Percentiles rank a stretch among this genome's conserved stretches.
Evolutionary conservation across 2,888 invertebrate species (phyloP).

Genomic region (Agrenia bidenticulata): DNA sequence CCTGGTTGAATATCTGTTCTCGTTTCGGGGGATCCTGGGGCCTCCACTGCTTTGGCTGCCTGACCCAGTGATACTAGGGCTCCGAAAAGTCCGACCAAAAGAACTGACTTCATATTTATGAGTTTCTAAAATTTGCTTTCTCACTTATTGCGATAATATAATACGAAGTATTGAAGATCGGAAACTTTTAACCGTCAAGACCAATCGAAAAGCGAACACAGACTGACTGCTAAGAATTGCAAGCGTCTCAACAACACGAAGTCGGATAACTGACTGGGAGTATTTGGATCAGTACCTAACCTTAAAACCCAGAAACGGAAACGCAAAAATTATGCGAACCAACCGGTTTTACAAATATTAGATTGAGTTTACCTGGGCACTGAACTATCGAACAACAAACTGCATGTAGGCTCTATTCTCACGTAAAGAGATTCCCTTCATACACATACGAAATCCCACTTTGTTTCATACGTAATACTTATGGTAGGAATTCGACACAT

Average conservation of each 20-base stretch:
- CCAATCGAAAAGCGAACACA: not conserved
- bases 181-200: not conserved
- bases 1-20: slow-evolving; percentile 31
- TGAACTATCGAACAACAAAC: slow-evolving; percentile 24
- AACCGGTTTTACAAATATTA: slow-evolving; percentile 41
- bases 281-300: slow-evolving; percentile 50
- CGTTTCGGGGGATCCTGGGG: slow-evolving; percentile 17
- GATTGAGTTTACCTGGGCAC: slow-evolving; percentile 21
- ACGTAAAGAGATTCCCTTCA: not conserved
- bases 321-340: slow-evolving; percentile 51
- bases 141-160: too few relatives aligned
- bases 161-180: too few relatives aligned
- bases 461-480: too few relatives aligned
- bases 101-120: slow-evolving; percentile 37
- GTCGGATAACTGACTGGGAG: slow-evolving; percentile 37
- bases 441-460: not conserved
- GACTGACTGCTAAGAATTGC: slow-evolving; percentile 8
- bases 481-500: too few relatives aligned
- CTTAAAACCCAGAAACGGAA: slow-evolving; percentile 52
- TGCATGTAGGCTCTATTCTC: not conserved
- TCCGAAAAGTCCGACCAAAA: slow-evolving; percentile 35
- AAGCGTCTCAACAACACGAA: slow-evolving; percentile 8
- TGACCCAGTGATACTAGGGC: slow-evolving; percentile 29
- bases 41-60: slow-evolving; percentile 20
- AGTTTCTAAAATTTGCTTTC: too few relatives aligned